Evolutionary conservation across 2,113 vertebrate species (phyloP), one percentile per base, ranked within the genome.

Genomic region (Pachycephala philippinensis): DNA sequence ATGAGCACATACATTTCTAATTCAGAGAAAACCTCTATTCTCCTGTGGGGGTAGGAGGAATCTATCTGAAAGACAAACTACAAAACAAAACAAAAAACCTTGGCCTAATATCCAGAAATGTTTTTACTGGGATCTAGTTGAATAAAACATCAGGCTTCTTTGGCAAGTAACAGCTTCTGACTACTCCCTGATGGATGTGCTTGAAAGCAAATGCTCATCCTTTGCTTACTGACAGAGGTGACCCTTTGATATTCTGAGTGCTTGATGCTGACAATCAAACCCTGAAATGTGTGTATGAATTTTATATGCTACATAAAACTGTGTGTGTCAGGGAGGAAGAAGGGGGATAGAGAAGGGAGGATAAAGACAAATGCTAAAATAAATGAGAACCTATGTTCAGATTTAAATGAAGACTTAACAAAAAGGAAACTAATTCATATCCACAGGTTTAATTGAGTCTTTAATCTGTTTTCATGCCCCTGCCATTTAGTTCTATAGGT

Each of bases 81-180:
- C n/a, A 84, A 87, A 95, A 24, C 35, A 88, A 45, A 59, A 45
- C 44, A 45, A 45, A 50, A 39, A 54, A 24, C 39, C 79, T 76
- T 97, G 90, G 70, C 84, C 72, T 96, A 93, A 97, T 95, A 97
- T 80, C 60, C 78, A 96, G 89, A 95, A 96, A 94, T 95, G 82
- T 96, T 93, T 96, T 96, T 94, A 92, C 84, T 94, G 77, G 83
- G 53, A 93, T 93, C 80, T 8, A 79, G 90, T 40, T 98, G 96
- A 98, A 98, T 98, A 98, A 98, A 98, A 98, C 96, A 98, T 98
- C 82, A 96, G 87, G 92, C 95, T 96, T 94, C 96, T 95, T 97
- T 85, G 52, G 93, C 81, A 96, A 90, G 89, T 95, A 96, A 95
- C 96, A 96, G 92, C 83, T 94, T 93, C 86, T 97, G 96, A 97